Evolutionary conservation across 2,797 vertebrate species (phyloP).

Genomic region (Trachops cirrhosus): DNA sequence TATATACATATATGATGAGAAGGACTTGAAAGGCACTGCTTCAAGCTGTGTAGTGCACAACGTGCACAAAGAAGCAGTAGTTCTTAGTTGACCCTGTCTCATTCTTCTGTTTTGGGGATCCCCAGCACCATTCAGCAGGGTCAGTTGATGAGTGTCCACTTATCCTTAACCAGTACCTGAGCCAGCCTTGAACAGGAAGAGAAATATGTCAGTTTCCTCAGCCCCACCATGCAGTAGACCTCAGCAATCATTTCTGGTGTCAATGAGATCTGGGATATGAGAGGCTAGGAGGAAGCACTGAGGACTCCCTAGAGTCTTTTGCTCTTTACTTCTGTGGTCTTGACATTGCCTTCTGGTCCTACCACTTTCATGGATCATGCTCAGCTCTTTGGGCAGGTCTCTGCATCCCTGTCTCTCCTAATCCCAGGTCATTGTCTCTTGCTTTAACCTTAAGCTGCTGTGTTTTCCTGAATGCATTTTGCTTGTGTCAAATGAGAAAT

Average conservation of each 20-base stretch:
- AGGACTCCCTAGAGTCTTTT: neutral
- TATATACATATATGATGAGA: neutral
- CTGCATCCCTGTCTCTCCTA: neutral
- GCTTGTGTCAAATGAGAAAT: neutral
- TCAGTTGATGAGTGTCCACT: neutral
- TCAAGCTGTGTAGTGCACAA: neutral
- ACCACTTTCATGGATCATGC: neutral
- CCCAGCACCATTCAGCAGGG: neutral
- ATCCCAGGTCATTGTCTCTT: neutral
- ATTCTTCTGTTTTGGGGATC: neutral
- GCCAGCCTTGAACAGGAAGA: neutral
- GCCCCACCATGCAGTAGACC: neutral
- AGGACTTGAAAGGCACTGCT: neutral
- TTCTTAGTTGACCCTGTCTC: neutral
- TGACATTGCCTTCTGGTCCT: neutral
- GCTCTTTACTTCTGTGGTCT: neutral
- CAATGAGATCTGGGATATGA: neutral
- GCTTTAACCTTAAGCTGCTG: neutral
- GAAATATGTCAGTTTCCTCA: neutral
- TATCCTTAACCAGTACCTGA: neutral
- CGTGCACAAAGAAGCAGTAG: accelerated
- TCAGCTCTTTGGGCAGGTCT: neutral
- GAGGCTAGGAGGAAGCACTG: neutral
- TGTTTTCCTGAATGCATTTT: neutral
- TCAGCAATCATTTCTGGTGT: neutral